Evolutionary conservation across 1,140 invertebrate genomes (phyloP).

Genomic region (Drosophila paulistorum): DNA sequence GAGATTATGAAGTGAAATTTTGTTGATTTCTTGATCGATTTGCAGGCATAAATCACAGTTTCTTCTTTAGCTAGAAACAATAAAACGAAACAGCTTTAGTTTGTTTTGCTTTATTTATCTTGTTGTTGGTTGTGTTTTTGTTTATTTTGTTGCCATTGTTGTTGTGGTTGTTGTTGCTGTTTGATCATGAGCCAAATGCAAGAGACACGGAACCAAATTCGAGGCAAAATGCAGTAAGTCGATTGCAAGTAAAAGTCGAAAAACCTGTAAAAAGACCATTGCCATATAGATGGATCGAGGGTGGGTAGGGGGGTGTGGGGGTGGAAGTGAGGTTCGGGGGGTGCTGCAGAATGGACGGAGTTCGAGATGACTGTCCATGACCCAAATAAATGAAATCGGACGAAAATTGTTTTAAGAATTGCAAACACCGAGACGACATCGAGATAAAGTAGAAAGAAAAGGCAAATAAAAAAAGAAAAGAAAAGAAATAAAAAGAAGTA

Average conservation of each 20-base stretch:
- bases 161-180: not conserved
- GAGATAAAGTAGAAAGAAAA: slow-evolving; percentile 15
- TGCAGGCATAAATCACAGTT: slow-evolving; percentile 36
- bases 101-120: not conserved
- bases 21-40: not conserved
- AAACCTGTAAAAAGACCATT: slow-evolving; percentile 62
- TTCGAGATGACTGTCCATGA: slow-evolving; percentile 72
- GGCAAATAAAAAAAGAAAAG: not conserved
- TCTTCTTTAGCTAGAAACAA: slow-evolving; percentile 42
- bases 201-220: slow-evolving; percentile 66
- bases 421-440: slow-evolving; percentile 34
- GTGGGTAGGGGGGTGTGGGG: not conserved
- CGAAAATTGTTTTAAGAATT: slow-evolving; percentile 67
- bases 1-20: slow-evolving; percentile 54
- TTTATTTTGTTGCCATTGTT: slow-evolving; percentile 4
- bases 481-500: not conserved
- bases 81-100: not conserved
- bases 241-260: slow-evolving; percentile 78
- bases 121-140: not conserved
- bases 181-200: slow-evolving; percentile 40
- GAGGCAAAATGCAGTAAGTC: slow-evolving; percentile 44
- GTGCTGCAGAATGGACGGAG: slow-evolving; percentile 21
- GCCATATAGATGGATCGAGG: not conserved
- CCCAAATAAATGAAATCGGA: slow-evolving; percentile 70
- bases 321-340: no score